phyloP scores from a whole-genome alignment of 2,888 invertebrate species.

The Latrodectus elegans region DNA sequence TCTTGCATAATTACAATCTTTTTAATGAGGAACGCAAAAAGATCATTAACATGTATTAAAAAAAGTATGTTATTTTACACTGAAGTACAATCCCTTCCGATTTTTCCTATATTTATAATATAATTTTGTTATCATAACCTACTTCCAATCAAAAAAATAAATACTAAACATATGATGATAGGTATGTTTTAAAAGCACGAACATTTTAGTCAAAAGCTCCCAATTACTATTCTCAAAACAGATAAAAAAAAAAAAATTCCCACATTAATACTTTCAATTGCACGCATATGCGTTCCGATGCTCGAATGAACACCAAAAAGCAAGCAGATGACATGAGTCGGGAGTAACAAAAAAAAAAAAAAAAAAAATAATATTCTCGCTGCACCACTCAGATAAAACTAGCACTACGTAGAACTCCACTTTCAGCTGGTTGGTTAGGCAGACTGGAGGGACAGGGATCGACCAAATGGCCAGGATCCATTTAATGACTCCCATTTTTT shows the following conservation, averaged over 20 bases:
- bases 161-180: too few species aligned
- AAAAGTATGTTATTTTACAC: too few species aligned
- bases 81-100: too few species aligned
- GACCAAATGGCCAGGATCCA: slow-evolving; percentile 27
- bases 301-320: not conserved
- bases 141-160: too few species aligned
- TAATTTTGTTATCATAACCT: too few species aligned
- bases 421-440: slow-evolving; percentile 46
- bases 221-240: not conserved
- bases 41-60: too few species aligned
- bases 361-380: not conserved
- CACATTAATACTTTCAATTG: not conserved
- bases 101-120: too few species aligned
- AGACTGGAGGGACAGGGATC: slow-evolving; percentile 9
- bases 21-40: too few species aligned
- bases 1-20: too few species aligned
- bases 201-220: too few species aligned
- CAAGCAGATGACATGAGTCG: not conserved
- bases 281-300: not conserved
- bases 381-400: not conserved
- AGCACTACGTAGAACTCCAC: not conserved
- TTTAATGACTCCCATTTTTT: slow-evolving; percentile 59
- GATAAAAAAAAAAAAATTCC: not conserved
- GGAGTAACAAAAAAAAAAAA: not conserved
- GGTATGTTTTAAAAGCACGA: too few species aligned